phyloP scores from a whole-genome alignment of 2,797 vertebrate species.

The Smutsia temminckii region DNA sequence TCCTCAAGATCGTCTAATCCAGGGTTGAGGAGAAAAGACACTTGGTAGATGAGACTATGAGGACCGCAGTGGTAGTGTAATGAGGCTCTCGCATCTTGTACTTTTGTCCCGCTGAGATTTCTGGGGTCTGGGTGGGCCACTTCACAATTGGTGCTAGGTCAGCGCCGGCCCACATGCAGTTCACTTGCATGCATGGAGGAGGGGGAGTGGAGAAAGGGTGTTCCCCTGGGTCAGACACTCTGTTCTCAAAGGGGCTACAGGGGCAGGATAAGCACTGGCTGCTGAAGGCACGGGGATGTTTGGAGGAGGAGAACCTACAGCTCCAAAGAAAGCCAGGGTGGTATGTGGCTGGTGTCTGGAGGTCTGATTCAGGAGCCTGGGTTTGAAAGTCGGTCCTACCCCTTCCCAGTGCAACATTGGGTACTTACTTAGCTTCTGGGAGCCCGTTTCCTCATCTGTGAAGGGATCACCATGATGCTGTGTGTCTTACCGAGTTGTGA shows the following conservation, averaged over 20 bases:
- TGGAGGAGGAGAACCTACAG: neutral
- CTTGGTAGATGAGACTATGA: neutral
- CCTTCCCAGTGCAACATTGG: neutral
- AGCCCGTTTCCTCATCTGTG: neutral
- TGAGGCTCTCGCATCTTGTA: neutral
- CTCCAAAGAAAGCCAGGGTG: neutral
- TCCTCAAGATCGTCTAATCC: neutral
- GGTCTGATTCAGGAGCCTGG: neutral
- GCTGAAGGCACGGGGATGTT: neutral
- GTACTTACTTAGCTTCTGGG: neutral
- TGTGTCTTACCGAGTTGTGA: fast-evolving
- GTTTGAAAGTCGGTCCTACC: neutral
- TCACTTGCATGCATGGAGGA: neutral
- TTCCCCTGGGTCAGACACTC: neutral
- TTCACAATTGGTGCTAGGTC: neutral
- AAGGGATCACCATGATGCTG: neutral
- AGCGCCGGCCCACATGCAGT: neutral
- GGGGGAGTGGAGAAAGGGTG: neutral
- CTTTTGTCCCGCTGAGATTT: neutral
- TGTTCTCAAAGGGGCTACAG: neutral
- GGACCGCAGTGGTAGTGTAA: neutral
- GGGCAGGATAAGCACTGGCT: neutral
- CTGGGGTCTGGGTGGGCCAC: neutral
- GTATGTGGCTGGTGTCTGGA: neutral
- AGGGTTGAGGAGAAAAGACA: neutral